phyloP scores from a whole-genome alignment of 2,113 vertebrate genomes.

The Bagarius yarrelli region DNA sequence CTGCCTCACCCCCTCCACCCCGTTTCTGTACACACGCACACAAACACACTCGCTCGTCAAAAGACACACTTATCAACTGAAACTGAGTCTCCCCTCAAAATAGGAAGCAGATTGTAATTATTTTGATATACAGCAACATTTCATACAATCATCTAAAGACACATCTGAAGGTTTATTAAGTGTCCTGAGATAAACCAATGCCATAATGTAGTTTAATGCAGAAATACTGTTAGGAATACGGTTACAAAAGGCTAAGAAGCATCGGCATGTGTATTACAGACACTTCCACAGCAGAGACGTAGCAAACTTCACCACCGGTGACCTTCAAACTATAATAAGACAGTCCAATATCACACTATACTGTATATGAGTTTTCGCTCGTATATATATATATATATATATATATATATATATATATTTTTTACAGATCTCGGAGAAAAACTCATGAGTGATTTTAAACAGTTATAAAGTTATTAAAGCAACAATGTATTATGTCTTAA shows the following conservation, averaged over 20 bases:
- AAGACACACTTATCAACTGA: conserved; percentile 54
- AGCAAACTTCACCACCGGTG: background rate
- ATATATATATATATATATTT: too few relatives aligned
- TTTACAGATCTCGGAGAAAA: too few relatives aligned
- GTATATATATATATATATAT: too few relatives aligned
- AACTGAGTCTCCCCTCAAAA: conserved; percentile 44
- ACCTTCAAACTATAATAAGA: background rate
- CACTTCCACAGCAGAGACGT: background rate
- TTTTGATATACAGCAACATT: background rate
- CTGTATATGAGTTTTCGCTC: too few relatives aligned
- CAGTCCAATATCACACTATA: background rate
- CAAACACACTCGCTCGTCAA: conserved; percentile 19
- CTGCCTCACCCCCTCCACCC: conserved; percentile 25
- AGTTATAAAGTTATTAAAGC: background rate
- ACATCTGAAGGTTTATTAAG: background rate
- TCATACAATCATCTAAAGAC: background rate
- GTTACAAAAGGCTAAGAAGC: background rate
- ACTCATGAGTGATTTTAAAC: background rate
- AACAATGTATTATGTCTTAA: background rate
- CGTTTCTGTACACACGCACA: conserved; percentile 24
- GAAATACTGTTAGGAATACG: background rate
- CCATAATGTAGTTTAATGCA: background rate
- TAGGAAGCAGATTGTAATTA: background rate
- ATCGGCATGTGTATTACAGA: background rate
- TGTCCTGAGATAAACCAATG: background rate